Evolutionary conservation across 1,140 invertebrate species (phyloP).

Genomic region (Drosophila ficusphila): DNA sequence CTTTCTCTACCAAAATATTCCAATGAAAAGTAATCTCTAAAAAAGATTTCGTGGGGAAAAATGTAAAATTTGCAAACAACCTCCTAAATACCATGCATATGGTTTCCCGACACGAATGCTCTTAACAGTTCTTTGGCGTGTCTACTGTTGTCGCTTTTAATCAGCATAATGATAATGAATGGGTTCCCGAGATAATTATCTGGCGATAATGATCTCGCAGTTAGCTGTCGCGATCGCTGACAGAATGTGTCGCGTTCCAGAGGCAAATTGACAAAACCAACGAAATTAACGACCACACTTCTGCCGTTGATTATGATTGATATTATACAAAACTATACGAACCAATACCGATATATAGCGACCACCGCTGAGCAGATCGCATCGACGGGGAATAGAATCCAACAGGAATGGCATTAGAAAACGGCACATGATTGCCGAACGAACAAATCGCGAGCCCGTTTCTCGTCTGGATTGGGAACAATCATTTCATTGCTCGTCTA

Average conservation of each 20-base stretch:
- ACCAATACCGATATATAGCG: background rate
- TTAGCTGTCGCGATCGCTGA: slow-evolving; percentile 19
- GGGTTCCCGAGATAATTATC: slow-evolving; percentile 34
- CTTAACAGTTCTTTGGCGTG: slow-evolving; percentile 15
- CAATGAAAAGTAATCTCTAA: no score
- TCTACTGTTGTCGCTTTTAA: background rate
- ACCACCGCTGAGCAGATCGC: slow-evolving; percentile 9
- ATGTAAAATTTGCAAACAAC: no score
- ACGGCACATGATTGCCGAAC: slow-evolving; percentile 42
- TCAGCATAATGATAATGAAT: slow-evolving; percentile 37
- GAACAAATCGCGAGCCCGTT: slow-evolving; percentile 19
- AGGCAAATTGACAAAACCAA: slow-evolving; percentile 32
- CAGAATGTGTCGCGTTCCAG: slow-evolving; percentile 32
- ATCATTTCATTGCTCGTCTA: background rate
- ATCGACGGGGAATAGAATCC: slow-evolving; percentile 3
- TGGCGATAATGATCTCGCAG: slow-evolving; percentile 59
- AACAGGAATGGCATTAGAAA: slow-evolving; percentile 23
- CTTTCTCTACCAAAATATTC: no score
- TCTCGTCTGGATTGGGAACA: slow-evolving; percentile 16
- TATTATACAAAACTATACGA: slow-evolving; percentile 32
- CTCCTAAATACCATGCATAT: background rate
- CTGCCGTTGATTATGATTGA: slow-evolving; percentile 47
- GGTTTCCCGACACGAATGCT: background rate
- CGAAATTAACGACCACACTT: slow-evolving; percentile 52
- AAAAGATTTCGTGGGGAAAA: no score